These are phyloP conservation scores for Callyntrura sp. DNA, from an alignment of 2,888 invertebrate species.

Conservation along the genomic window DNA sequence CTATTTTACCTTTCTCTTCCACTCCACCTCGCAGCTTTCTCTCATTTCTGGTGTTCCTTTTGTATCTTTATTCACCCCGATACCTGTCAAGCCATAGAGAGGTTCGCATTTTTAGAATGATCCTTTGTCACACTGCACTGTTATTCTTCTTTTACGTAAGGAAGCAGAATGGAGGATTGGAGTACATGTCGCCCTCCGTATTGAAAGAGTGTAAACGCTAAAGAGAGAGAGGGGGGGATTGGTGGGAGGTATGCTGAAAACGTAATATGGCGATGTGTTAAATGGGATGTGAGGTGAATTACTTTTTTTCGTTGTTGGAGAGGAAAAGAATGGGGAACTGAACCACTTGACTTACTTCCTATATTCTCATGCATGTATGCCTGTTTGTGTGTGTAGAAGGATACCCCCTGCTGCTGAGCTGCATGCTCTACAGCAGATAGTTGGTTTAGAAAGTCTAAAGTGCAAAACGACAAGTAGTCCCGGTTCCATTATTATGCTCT, in stretches of 20 bases:
- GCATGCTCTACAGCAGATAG: background rate
- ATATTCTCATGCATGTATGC: slow-evolving; percentile 3
- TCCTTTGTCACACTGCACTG: background rate
- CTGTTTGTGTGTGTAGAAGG: background rate
- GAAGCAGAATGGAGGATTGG: background rate
- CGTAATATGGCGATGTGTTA: slow-evolving; percentile 21
- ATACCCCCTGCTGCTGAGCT: background rate
- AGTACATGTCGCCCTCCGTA: background rate
- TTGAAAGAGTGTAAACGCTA: background rate
- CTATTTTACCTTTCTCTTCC: background rate
- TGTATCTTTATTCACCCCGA: background rate
- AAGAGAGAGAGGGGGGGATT: background rate
- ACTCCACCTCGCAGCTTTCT: background rate
- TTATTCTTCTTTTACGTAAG: background rate
- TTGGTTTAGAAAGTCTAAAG: slow-evolving; percentile 27
- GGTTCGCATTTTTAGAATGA: background rate
- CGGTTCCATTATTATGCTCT: slow-evolving; percentile 55
- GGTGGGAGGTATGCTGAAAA: background rate
- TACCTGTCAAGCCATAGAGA: background rate
- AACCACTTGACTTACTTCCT: slow-evolving; percentile 49
- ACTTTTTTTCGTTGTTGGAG: slow-evolving; percentile 13
- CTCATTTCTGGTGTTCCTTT: background rate
- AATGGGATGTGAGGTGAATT: background rate
- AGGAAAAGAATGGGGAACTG: background rate
- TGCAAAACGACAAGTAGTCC: slow-evolving; percentile 38